A percentile compares a stretch with the other conserved stretches of the same genome.
Evolutionary conservation across 1,140 invertebrate species (phyloP).

Genomic region (Babylonia areolata): DNA sequence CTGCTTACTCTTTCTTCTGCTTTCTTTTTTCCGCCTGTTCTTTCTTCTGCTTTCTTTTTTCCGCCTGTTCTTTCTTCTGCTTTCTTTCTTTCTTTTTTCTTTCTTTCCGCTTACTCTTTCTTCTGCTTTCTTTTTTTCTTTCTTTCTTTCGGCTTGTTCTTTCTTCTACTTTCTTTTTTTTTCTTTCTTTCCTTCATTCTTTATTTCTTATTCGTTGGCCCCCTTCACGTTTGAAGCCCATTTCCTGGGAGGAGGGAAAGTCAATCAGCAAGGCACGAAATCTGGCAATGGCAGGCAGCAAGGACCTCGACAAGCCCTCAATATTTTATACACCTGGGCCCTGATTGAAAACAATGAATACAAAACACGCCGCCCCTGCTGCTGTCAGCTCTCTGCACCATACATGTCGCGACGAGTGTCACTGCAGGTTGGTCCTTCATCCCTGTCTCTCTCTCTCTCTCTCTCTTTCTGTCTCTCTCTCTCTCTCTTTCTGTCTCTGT

Average conservation of each 20-base stretch:
- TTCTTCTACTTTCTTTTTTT: not conserved
- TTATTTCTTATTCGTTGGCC: not conserved
- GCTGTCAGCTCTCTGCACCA: too few relatives aligned
- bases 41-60: too few relatives aligned
- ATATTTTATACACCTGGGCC: conserved; percentile 1
- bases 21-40: too few relatives aligned
- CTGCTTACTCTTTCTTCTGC: too few relatives aligned
- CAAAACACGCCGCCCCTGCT: not conserved
- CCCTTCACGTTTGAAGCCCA: not conserved
- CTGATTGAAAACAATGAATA: conserved; percentile 8
- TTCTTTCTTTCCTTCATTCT: not conserved
- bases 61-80: not conserved
- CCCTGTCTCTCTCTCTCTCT: not conserved
- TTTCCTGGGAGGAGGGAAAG: not conserved
- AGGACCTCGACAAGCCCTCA: not conserved
- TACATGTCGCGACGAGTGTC: too few relatives aligned
- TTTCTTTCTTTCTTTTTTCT: too few relatives aligned
- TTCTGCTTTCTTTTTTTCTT: too few relatives aligned
- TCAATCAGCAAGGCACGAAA: conserved; percentile 16
- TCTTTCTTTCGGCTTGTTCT: too few relatives aligned
- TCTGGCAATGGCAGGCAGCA: not conserved
- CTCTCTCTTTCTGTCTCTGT: not conserved
- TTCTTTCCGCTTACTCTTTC: not conserved
- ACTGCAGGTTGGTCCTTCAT: too few relatives aligned
- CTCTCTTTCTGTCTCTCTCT: not conserved